A percentile compares a stretch with the other conserved stretches of the same genome.
These are phyloP conservation scores for Hyperopisus bebe DNA, from an alignment of 2,113 vertebrate genomes.

Conservation along the genomic window DNA sequence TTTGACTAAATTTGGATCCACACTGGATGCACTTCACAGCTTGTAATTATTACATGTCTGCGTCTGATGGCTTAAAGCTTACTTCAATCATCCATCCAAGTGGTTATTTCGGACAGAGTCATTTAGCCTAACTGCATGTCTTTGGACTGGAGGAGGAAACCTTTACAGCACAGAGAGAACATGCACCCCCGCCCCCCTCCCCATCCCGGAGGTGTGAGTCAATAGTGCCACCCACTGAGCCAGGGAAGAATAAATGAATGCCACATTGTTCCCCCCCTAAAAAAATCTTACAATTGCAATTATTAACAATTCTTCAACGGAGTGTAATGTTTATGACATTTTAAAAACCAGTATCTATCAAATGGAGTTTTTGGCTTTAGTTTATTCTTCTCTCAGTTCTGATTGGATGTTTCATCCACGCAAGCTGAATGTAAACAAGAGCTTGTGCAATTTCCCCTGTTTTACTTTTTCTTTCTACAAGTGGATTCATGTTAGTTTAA, in stretches of 20 bases:
- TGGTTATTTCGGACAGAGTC: not conserved
- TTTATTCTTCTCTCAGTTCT: not conserved
- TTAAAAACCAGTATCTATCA: not conserved
- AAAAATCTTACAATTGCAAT: not conserved
- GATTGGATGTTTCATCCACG: not conserved
- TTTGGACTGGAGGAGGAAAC: not conserved
- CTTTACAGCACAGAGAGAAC: not conserved
- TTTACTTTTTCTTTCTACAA: not conserved
- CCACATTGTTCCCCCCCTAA: not conserved
- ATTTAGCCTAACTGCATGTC: not conserved
- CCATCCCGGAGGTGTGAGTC: not conserved
- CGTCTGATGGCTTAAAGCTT: not conserved
- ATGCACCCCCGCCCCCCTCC: not conserved
- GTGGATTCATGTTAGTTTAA: not conserved
- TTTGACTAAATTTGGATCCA: not conserved
- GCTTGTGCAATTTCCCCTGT: not conserved
- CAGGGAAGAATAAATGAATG: not conserved
- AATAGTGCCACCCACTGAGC: not conserved
- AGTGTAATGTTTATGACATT: not conserved
- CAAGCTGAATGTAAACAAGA: not conserved
- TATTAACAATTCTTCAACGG: not conserved
- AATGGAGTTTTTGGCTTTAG: not conserved
- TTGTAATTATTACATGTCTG: not conserved
- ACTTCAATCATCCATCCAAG: not conserved
- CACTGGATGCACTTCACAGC: not conserved